Conservation (phyloP, 2,797 vertebrate genomes). For the Poecilia gillii region DNA sequence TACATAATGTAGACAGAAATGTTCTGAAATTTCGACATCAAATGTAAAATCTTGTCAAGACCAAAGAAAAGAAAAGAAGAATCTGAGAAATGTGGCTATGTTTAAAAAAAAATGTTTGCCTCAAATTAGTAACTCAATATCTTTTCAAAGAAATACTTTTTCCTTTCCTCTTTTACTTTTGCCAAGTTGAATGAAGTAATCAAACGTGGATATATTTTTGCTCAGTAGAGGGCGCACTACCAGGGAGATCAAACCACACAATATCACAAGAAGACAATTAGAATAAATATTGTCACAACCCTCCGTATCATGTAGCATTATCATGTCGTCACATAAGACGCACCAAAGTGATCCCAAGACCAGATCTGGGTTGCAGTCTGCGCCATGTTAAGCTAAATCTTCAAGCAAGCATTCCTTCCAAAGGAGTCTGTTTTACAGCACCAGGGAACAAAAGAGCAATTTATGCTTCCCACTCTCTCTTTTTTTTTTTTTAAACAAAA, state of each 20-base stretch:
- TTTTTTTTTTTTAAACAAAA: background rate
- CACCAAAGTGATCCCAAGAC: background rate
- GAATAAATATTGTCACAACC: background rate
- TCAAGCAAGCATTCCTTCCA: background rate
- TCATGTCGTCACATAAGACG: background rate
- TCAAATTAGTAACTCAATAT: background rate
- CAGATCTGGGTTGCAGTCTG: background rate
- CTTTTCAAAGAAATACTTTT: background rate
- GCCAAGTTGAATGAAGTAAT: background rate
- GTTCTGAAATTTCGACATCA: background rate
- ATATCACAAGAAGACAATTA: background rate
- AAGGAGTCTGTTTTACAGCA: background rate
- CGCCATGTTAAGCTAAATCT: background rate
- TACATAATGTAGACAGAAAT: background rate
- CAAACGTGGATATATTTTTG: background rate
- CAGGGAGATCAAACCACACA: background rate
- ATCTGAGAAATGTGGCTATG: too few relatives aligned
- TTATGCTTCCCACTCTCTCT: background rate
- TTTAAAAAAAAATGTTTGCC: background rate
- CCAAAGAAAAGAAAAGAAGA: background rate
- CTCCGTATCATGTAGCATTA: background rate
- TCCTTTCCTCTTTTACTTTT: background rate
- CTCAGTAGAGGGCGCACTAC: constrained; percentile 60
- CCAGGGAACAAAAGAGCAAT: background rate
- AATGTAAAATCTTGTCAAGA: background rate